Base-by-base conservation (phyloP, 2,113 vertebrate species). In the Neolamprologus sp. region DNA sequence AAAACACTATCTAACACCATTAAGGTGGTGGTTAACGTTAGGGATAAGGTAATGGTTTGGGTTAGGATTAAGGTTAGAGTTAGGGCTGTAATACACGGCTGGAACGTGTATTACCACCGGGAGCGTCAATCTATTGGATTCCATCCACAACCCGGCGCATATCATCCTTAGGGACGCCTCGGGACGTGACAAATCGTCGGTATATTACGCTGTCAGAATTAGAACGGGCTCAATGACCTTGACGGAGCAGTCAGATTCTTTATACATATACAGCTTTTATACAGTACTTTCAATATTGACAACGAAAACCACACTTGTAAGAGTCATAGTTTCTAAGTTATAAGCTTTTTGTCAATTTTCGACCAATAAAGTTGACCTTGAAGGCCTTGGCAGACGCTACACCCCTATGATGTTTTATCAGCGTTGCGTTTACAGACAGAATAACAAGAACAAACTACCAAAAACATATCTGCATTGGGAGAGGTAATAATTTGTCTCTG, bases 171-270 rank as follows among this genome's bases (percentile, higher is more conserved):
- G 28, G 58, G 26, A 58, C 1, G 3, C 7, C 54, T 45, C 14
- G 0, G 9, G 49, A 4, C 1, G 4, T 3, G 58, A 33, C 58
- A 63, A 33, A 63, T 1, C 0, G 2, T 60, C 3, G 0, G 58
- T 1, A 33, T 1, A 19, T 33, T 63, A 33, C 28, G 1, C 5
- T 0, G 2, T 1, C 16, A 33, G 28, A 63, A 63, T 63, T 6
- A 33, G 4, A 63, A 63, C 2, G 2, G 58, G 16, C 1, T 63
- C 58, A 35, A 35, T 65, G 31, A 65, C 60, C 60, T 65, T 65
- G 33, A n/a, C 0, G 0, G 3, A 65, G 10, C 33, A 37, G 60
- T 37, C 33, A 65, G 0, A 65, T 37, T 65, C 60, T 37, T 37
- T 37, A 37, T 37, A 65, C 60, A 37, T 21, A 65, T 37, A 0